Base-by-base conservation (phyloP, 2,888 invertebrate species). In the Catocala sponsa region DNA sequence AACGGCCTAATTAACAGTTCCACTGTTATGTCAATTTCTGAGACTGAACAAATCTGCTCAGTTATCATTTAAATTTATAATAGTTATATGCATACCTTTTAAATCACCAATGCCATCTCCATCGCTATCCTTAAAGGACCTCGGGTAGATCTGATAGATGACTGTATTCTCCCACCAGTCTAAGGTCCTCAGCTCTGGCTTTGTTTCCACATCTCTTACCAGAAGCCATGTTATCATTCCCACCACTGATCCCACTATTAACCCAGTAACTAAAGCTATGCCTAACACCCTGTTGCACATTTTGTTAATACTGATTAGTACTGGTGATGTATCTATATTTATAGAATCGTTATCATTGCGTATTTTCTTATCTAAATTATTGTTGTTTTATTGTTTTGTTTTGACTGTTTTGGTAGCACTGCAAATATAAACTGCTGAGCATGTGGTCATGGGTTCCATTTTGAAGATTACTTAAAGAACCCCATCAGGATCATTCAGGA, bases 71-170 rank as follows among this genome's bases (percentile, higher is more conserved):
- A 15, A 25, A 2, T 25, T 25, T 25, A 25, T 25, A 25, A 25
- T 25, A 38, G 9, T 7, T 38, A 1, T 9, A 38, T 6, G 6
- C 6, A 47, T 55, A 95, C 98, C 98, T 86, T 95, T 95, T 5
- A 98, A 87, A 89, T 98, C 98, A 0, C 98, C 98, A 33, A 97
- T 93, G 5, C 98, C 98, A 87, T 98, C 97, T 0, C 96, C 96
- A 86, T 97, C 91, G 11, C 96, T 96, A 85, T 99, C 98, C 85
- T 95, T 96, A 88, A 97, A 98, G 0, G 98, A 97, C 61, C 97
- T 95, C 0, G 97, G 97, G 84, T 97, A 97, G 41, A 98, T 96
- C 89, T 98, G 98, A 88, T 98, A 98, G 68, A 98, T 95, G 13
- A 97, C 95, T 0, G 96, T 95, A 46, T 95, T 95, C 85, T 97